Conservation (phyloP, 2,113 vertebrate species). For the Haemorhous mexicanus region DNA sequence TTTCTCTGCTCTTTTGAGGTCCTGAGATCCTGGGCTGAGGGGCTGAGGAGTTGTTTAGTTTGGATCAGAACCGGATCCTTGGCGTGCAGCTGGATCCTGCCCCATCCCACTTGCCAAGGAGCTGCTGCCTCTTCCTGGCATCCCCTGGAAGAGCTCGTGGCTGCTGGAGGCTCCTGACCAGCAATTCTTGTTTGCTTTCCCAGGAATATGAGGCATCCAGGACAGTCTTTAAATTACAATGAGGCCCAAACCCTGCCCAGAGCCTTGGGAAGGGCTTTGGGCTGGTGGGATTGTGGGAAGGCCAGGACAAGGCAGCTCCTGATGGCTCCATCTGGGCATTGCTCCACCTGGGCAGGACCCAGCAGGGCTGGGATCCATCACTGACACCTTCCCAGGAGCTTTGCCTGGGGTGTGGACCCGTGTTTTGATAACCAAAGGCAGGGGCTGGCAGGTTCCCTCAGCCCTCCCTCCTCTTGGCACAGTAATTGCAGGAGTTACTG, state of each 20-base stretch:
- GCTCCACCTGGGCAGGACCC: slow-evolving; percentile 8
- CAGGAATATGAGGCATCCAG: neutral
- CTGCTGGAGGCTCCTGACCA: neutral
- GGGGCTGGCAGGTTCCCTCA: slow-evolving; percentile 5
- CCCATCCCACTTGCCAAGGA: fast-evolving
- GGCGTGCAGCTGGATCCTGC: neutral
- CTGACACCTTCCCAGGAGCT: neutral
- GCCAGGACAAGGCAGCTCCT: neutral
- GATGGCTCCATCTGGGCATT: neutral
- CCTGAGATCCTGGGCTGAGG: neutral
- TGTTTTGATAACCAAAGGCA: slow-evolving; percentile 15
- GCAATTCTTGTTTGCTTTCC: fast-evolving
- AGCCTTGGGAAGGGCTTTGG: neutral
- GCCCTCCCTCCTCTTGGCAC: neutral
- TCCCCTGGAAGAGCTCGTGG: neutral
- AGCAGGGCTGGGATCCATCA: slow-evolving; percentile 19
- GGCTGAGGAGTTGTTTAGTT: neutral
- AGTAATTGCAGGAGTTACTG: neutral
- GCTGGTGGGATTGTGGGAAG: neutral
- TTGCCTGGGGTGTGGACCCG: neutral
- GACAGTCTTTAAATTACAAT: neutral
- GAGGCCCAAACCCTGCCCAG: neutral
- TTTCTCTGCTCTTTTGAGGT: neutral
- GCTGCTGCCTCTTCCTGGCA: neutral
- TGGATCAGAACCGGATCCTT: neutral